phyloP scores from a whole-genome alignment of 2,797 vertebrate species.

The Poliocrania exsul region DNA sequence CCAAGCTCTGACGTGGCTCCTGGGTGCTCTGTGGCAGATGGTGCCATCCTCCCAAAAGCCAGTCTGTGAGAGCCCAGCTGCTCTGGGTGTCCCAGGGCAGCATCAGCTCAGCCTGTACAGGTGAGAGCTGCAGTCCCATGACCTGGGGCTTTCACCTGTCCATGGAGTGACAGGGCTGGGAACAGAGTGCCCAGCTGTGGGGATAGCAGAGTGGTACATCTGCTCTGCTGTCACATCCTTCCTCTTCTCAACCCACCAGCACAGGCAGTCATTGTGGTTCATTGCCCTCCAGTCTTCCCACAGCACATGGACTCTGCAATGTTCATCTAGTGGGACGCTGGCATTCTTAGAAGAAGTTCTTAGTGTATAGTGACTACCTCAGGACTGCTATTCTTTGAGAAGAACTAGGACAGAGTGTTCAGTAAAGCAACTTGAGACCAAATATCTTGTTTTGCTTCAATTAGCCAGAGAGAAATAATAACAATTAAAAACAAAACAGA shows the following conservation, averaged over 20 bases:
- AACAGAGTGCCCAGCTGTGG: neutral
- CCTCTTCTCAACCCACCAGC: neutral
- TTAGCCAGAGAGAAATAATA: neutral
- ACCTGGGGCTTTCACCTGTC: rapidly evolving
- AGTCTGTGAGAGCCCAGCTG: neutral
- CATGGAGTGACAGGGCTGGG: neutral
- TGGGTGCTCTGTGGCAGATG: neutral
- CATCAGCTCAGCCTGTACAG: neutral
- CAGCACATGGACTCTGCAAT: neutral
- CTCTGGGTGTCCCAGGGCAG: neutral
- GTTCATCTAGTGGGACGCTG: neutral
- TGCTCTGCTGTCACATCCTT: neutral
- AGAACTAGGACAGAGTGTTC: neutral
- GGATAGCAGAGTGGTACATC: rapidly evolving
- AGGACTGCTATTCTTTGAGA: neutral
- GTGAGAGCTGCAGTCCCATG: neutral
- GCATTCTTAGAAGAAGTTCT: neutral
- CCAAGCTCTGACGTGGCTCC: neutral
- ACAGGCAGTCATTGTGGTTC: neutral
- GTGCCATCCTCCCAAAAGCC: neutral
- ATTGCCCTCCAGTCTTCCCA: rapidly evolving
- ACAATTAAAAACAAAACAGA: neutral
- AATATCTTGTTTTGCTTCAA: neutral
- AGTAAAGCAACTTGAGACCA: neutral
- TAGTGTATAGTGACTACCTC: neutral